Conservation (phyloP, 2,113 vertebrate genomes). For the Sialia sialis region DNA sequence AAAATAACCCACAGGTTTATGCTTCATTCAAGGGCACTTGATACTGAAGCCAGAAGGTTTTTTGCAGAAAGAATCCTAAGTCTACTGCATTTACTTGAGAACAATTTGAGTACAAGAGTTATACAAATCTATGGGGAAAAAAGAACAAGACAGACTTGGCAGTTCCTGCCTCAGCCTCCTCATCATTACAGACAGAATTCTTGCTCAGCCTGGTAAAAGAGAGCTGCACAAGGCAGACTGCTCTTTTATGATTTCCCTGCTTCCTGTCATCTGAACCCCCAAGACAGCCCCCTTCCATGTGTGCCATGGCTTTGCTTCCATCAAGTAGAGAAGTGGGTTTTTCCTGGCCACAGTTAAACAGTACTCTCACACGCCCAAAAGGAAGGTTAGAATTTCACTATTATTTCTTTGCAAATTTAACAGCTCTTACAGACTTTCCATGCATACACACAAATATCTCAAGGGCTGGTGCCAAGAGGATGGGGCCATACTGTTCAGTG, state of each 20-base stretch:
- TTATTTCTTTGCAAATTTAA: neutral
- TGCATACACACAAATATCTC: neutral
- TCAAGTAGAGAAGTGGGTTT: neutral
- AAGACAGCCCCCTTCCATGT: neutral
- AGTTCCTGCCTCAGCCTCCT: conserved; percentile 41
- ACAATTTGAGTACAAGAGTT: conserved; percentile 47
- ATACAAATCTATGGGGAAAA: conserved; percentile 49
- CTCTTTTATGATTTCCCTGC: neutral
- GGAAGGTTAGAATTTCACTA: neutral
- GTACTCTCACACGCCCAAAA: neutral
- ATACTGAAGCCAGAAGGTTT: conserved; percentile 23
- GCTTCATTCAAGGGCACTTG: conserved; percentile 16
- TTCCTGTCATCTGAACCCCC: neutral
- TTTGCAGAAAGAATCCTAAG: conserved; percentile 18
- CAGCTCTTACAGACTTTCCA: neutral
- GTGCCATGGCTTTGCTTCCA: neutral
- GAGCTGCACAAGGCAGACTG: neutral
- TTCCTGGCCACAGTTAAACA: neutral
- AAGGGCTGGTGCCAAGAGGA: neutral
- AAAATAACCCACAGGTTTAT: neutral
- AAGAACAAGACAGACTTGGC: conserved; percentile 55
- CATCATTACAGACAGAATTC: conserved; percentile 36
- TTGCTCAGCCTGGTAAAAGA: conserved; percentile 13
- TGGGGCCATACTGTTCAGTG: neutral
- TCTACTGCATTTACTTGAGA: conserved; percentile 33